Percentiles rank a stretch among this genome's conserved stretches.
Conservation (phyloP, 2,888 invertebrate species). For the Pandemis heparana region DNA sequence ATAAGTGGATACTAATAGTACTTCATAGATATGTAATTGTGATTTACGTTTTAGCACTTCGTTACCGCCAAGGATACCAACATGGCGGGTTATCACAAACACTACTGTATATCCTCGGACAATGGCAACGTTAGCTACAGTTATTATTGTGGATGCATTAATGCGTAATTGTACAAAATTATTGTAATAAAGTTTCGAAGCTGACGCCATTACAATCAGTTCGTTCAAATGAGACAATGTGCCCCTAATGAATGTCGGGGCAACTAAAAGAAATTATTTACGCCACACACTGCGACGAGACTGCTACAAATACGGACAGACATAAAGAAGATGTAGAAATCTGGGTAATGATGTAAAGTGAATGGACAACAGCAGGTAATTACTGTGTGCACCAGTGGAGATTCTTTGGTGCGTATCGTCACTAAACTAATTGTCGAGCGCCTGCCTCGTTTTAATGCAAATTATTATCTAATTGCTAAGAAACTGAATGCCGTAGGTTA, state of each 20-base stretch:
- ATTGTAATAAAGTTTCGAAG: constrained; percentile 73
- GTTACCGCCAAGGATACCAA: constrained; percentile 63
- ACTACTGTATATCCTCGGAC: constrained; percentile 24
- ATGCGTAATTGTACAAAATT: constrained; percentile 66
- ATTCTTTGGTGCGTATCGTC: constrained; percentile 78
- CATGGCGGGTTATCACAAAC: constrained; percentile 28
- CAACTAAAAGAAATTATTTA: constrained; percentile 79
- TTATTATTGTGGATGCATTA: constrained; percentile 33
- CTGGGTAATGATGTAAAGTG: constrained; percentile 80
- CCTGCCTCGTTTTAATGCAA: constrained; percentile 43
- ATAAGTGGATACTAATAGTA: constrained; percentile 72
- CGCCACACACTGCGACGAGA: constrained; percentile 74
- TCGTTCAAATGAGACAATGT: constrained; percentile 72
- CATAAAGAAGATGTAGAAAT: constrained; percentile 79
- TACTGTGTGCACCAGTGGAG: constrained; percentile 66
- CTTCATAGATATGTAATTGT: constrained; percentile 66
- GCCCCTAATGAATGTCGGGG: constrained; percentile 76
- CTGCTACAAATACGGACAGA: constrained; percentile 68
- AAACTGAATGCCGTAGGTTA: constrained; percentile 13
- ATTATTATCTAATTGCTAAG: not conserved
- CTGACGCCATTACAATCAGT: constrained; percentile 72
- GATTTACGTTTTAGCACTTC: constrained; percentile 75
- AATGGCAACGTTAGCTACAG: constrained; percentile 23
- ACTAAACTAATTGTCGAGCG: constrained; percentile 72
- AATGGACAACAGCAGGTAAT: constrained; percentile 78